These are phyloP conservation scores for Eretmochelys imbricata DNA, from an alignment of 2,113 vertebrate species.

Conservation along the genomic window DNA sequence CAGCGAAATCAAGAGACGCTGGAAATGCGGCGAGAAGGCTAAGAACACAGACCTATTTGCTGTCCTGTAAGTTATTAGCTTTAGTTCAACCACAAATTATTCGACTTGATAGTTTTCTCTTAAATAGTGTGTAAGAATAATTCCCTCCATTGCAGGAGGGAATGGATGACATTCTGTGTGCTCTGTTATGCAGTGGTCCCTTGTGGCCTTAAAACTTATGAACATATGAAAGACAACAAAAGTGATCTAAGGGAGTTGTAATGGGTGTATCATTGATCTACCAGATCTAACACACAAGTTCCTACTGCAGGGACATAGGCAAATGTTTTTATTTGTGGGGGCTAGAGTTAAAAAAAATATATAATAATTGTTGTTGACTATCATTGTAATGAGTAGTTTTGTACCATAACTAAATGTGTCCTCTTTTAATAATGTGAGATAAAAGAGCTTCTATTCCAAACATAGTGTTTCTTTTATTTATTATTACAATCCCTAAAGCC, in stretches of 20 bases:
- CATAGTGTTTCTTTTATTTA: no score
- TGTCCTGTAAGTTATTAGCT: neutral
- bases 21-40: neutral
- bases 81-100: neutral
- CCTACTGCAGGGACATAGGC: no score
- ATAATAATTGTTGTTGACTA: no score
- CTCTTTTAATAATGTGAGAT: no score
- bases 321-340: no score
- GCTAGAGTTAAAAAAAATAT: no score
- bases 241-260: neutral
- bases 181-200: neutral
- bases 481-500: no score
- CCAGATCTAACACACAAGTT: no score
- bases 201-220: neutral
- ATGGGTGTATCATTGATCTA: neutral
- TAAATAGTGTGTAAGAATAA: neutral
- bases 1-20: neutral
- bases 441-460: no score
- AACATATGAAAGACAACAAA: neutral
- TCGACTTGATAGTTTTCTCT: neutral
- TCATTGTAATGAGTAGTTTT: no score
- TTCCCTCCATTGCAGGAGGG: neutral
- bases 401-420: no score
- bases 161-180: neutral
- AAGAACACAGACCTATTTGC: neutral